phyloP scores from a whole-genome alignment of 2,113 vertebrate genomes.

The Lamprotornis superbus region DNA sequence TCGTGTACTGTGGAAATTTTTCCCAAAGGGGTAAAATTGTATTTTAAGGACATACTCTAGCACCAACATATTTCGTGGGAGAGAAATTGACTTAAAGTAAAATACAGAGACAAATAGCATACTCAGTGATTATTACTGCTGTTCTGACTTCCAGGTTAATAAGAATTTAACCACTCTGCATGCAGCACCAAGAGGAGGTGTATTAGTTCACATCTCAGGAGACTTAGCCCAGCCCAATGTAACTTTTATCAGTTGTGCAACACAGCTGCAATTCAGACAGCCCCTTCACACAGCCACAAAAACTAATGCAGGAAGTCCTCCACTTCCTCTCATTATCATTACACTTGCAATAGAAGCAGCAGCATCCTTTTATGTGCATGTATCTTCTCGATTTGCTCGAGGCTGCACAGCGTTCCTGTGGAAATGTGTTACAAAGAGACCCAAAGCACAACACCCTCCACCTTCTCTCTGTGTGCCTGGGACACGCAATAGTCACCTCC shows the following conservation, averaged over 20 bases:
- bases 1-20: background rate
- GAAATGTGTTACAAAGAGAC: background rate
- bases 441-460: background rate
- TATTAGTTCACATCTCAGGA: background rate
- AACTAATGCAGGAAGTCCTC: conserved; percentile 66
- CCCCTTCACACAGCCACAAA: conserved; percentile 30
- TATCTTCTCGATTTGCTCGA: background rate
- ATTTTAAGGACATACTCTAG: background rate
- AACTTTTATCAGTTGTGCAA: conserved; percentile 12
- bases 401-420: background rate
- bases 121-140: background rate
- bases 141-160: background rate
- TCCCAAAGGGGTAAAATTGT: background rate
- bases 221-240: background rate
- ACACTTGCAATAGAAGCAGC: background rate
- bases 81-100: background rate
- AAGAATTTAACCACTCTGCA: background rate
- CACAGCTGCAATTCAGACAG: background rate
- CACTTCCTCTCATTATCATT: conserved; percentile 51
- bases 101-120: background rate
- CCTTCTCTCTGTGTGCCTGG: background rate
- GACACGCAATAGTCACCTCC: background rate
- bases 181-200: background rate
- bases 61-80: background rate
- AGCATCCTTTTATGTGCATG: background rate